Evolutionary conservation across 2,113 vertebrate genomes (phyloP).

Genomic region (Talpa occidentalis): DNA sequence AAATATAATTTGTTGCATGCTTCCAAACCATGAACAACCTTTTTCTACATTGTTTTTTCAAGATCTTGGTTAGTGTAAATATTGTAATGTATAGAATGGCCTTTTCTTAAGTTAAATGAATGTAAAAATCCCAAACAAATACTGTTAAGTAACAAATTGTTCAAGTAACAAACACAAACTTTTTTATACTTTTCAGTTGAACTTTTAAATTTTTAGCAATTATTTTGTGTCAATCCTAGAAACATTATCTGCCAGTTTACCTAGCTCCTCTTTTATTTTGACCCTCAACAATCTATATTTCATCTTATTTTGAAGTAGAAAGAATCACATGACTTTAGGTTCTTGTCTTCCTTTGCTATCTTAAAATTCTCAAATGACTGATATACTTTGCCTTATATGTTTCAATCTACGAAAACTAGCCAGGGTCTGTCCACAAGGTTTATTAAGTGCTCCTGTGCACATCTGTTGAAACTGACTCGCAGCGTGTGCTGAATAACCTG

Average conservation of each 20-base stretch:
- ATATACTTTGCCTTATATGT: not conserved
- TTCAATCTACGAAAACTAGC: slow-evolving; percentile 5
- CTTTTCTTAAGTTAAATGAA: not conserved
- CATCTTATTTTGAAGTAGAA: slow-evolving; percentile 3
- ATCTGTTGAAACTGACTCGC: not conserved
- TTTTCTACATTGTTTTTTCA: not conserved
- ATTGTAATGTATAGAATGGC: not conserved
- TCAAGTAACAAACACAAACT: not conserved
- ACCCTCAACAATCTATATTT: not conserved
- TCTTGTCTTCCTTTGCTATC: not conserved
- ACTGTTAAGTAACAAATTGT: not conserved
- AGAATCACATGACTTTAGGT: not conserved
- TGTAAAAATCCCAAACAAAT: not conserved
- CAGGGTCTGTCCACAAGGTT: not conserved
- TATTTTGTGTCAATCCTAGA: not conserved
- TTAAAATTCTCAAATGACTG: slow-evolving; percentile 2
- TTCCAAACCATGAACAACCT: not conserved
- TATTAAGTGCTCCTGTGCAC: not conserved
- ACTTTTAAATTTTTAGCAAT: slow-evolving; percentile 30
- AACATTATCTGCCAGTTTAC: not conserved
- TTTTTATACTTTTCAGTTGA: slow-evolving; percentile 13
- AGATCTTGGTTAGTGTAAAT: slow-evolving; percentile 2
- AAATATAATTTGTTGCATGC: not conserved
- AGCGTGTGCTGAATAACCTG: not conserved
- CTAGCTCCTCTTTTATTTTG: not conserved